Base-by-base conservation (phyloP, 1,140 invertebrate species). In the Leptonema lineaticorne region DNA sequence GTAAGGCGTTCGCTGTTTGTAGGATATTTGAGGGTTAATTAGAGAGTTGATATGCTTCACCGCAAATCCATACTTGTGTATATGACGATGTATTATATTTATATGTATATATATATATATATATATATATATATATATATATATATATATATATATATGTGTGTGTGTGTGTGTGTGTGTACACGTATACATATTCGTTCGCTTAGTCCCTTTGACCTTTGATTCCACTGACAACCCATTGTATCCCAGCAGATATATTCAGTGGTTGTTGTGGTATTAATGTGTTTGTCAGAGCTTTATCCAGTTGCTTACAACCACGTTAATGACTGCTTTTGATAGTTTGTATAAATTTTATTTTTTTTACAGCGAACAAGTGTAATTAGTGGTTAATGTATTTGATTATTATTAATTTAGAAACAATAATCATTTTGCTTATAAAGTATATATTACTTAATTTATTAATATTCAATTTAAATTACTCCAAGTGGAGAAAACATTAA, bases 211-310 rank as follows among this genome's bases (percentile, higher is more conserved):
- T 29, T 64, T 64, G 62, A 45, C 62, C 62, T 64, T 64, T 64
- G 62, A 64, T 64, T 64, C 46, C 62, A 50, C 62, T 64, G 62
- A 64, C 62, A 64, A 64, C 62, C 62, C 27, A 64, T 64, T 64
- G 62, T 64, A 33, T 30, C 22, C 62, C 5, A 41, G 28, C 24
- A 45, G 59, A 27, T 33, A 33, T 22, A 22, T 8, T 5, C 18
- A 5, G 45, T 50, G 50, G 46, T 50, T 48, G 24, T 64, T 22
- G 24, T 50, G 6, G 45, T 50, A 11, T 64, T 22, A 2, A 11
- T 50, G 62, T 64, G 62, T 24, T 28, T 16, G 26, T 63, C n/a
- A n/a, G 16, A 27, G 45, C 11, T 14, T 27, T 22, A 62, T 53
- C 22, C 50, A 26, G 22, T 53, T 24, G 50, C 50, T 53, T 22